Percentiles rank a stretch among this genome's conserved stretches.
Evolutionary conservation across 2,888 invertebrate genomes (phyloP).

Genomic region (Brachynemurus nebulosus): DNA sequence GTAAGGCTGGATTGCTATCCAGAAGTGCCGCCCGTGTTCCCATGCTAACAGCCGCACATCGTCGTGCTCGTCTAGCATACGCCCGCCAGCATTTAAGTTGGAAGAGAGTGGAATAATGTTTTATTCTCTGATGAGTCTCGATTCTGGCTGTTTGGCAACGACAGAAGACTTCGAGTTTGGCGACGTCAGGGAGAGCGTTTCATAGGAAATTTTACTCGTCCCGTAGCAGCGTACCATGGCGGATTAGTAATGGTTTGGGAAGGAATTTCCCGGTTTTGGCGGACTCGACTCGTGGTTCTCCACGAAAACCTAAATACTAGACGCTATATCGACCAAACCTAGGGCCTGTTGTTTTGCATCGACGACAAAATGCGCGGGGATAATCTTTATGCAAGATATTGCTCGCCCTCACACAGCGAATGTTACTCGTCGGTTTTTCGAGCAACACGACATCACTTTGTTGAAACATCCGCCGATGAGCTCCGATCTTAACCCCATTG

Average conservation of each 20-base stretch:
- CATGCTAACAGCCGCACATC: not conserved
- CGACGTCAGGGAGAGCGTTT: slow-evolving; percentile 4
- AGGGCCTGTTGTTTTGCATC: not conserved
- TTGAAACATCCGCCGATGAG: slow-evolving; percentile 10
- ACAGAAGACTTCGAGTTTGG: not conserved
- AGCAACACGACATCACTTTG: not conserved
- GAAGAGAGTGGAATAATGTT: slow-evolving; percentile 1
- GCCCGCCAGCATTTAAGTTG: not conserved
- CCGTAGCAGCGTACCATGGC: not conserved
- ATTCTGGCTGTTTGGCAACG: not conserved
- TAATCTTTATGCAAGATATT: not conserved
- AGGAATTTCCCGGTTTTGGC: too few relatives aligned
- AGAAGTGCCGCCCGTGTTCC: not conserved
- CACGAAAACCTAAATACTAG: too few relatives aligned
- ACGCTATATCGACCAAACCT: too few relatives aligned
- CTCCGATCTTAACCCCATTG: slow-evolving; percentile 10
- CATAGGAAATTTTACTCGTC: not conserved
- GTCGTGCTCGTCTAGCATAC: not conserved
- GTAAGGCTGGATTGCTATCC: slow-evolving; percentile 1
- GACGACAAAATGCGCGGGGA: not conserved
- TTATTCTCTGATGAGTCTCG: slow-evolving; percentile 3
- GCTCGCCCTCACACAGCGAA: not conserved
- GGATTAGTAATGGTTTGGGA: slow-evolving; percentile 5
- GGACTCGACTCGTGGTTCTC: too few relatives aligned
- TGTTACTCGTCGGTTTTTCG: not conserved